Conservation (phyloP, 53 echinoderm and acorn worm genomes). For the Paelopatides confundens region DNA sequence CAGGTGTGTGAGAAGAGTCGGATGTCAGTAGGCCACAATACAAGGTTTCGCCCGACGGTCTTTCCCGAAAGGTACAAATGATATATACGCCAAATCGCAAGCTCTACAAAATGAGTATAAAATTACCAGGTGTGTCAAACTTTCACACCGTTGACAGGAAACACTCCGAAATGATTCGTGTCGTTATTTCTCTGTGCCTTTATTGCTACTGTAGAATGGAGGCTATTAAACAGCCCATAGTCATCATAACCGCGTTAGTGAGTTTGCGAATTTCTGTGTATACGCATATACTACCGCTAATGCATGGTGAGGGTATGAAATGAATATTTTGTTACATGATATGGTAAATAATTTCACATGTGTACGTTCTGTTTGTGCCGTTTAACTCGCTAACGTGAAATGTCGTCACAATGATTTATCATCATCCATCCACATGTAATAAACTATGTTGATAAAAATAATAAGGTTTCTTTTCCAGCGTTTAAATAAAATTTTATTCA, state of each 20-base stretch:
- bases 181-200: neutral
- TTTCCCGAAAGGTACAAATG: constrained; percentile 2
- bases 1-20: constrained; percentile 28
- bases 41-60: constrained; percentile 35
- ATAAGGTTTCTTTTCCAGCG: neutral
- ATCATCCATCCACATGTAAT: neutral
- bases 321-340: too few species aligned
- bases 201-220: neutral
- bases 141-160: constrained; percentile 33
- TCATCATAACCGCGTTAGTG: too few species aligned
- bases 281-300: too few species aligned
- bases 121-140: constrained; percentile 42
- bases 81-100: constrained; percentile 1
- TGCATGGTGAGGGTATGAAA: too few species aligned
- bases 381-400: neutral
- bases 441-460: constrained; percentile 12
- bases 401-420: neutral
- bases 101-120: constrained; percentile 12
- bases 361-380: neutral
- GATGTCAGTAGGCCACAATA: constrained; percentile 21
- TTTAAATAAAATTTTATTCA: neutral
- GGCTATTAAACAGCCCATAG: too few species aligned
- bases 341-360: too few species aligned
- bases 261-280: too few species aligned
- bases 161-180: neutral